phyloP scores from a whole-genome alignment of 2,797 vertebrate genomes.

The Notamacropus eugenii region DNA sequence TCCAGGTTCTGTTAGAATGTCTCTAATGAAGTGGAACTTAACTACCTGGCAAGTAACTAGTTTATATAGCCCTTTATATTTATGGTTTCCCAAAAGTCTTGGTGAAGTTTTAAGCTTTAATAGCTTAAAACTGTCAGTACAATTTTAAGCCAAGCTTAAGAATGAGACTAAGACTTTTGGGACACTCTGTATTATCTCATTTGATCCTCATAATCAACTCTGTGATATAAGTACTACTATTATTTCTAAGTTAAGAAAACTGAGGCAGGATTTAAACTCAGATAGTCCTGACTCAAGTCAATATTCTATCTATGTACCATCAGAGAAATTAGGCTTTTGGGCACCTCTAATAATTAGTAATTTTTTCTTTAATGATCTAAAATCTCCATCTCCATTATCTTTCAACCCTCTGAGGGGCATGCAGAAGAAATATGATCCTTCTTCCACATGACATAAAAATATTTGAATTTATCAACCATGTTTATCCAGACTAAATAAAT shows the following conservation, averaged over 20 bases:
- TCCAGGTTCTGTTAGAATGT: background rate
- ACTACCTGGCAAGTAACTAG: background rate
- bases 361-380: constrained; percentile 13
- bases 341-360: constrained; percentile 10
- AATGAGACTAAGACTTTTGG: background rate
- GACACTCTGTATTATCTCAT: background rate
- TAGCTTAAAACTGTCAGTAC: background rate
- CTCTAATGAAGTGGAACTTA: background rate
- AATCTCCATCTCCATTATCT: constrained; percentile 8
- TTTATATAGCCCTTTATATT: background rate
- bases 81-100: background rate
- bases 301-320: background rate
- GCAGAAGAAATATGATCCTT: constrained; percentile 16
- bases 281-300: background rate
- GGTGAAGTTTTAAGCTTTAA: background rate
- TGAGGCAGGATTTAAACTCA: background rate
- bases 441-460: constrained; percentile 2
- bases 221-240: background rate
- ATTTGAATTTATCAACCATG: background rate
- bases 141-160: background rate
- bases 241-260: background rate
- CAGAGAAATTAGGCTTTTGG: background rate
- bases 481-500: background rate
- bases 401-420: constrained; percentile 1
- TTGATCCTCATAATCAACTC: background rate